Conservation (phyloP, 2,113 vertebrate genomes). For the Tricholaema leucomelas region DNA sequence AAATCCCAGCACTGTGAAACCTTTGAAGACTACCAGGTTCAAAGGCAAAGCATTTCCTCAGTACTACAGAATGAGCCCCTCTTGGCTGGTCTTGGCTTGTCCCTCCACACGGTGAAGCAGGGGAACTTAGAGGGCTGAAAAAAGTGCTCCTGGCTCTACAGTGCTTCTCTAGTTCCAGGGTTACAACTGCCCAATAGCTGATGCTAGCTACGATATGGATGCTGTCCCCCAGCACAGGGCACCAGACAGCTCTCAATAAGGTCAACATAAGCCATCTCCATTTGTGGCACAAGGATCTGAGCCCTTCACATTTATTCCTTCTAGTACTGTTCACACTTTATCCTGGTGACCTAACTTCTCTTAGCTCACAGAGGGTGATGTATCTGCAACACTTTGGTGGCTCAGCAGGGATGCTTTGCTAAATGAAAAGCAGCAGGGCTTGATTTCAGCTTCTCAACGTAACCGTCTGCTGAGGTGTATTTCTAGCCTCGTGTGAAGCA, state of each 20-base stretch:
- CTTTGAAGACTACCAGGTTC: neutral
- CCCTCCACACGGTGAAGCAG: neutral
- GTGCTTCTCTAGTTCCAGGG: neutral
- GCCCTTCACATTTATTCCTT: neutral
- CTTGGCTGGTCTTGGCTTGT: neutral
- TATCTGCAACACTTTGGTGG: neutral
- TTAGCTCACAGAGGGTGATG: neutral
- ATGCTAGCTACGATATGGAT: neutral
- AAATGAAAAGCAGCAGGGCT: neutral
- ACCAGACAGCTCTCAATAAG: neutral
- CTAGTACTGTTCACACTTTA: neutral
- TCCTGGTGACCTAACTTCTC: neutral
- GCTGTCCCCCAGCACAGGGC: neutral
- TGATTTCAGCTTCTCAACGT: neutral
- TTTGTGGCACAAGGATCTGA: neutral
- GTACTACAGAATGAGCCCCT: neutral
- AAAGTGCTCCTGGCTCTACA: neutral
- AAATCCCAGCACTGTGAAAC: neutral
- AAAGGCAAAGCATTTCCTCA: neutral
- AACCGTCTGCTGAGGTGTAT: neutral
- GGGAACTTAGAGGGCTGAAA: neutral
- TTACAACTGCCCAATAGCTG: neutral
- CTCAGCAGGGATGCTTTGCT: neutral
- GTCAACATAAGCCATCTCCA: neutral
- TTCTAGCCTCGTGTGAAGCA: neutral